phyloP scores from a whole-genome alignment of 2,113 vertebrate genomes.

The Athene cunicularia region DNA sequence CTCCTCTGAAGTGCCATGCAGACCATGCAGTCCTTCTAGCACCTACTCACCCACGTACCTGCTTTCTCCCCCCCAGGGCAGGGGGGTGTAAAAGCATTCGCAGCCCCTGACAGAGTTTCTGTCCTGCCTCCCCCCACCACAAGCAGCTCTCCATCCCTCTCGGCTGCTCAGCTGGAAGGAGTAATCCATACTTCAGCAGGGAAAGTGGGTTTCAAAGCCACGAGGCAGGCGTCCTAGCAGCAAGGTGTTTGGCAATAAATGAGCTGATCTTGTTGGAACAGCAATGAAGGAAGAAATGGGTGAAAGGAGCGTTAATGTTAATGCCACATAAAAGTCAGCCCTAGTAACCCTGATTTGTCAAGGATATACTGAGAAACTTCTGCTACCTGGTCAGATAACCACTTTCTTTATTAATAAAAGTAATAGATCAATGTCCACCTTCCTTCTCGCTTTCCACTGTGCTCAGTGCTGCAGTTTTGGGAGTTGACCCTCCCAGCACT shows the following conservation, averaged over 20 bases:
- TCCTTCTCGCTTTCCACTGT: background rate
- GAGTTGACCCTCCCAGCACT: background rate
- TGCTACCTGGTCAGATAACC: background rate
- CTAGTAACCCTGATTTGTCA: background rate
- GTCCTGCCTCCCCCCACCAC: background rate
- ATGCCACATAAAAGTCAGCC: background rate
- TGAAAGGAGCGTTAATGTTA: background rate
- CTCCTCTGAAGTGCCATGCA: background rate
- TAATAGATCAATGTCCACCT: background rate
- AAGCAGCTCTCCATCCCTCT: background rate
- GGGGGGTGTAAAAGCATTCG: background rate
- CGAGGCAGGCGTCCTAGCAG: rapidly evolving
- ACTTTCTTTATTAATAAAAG: background rate
- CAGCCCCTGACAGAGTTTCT: background rate
- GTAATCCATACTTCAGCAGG: background rate
- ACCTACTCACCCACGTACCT: too few species aligned
- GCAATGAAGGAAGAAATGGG: background rate
- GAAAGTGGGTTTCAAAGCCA: background rate
- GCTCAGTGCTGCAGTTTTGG: background rate
- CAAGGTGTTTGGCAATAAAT: background rate
- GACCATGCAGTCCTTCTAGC: too few species aligned
- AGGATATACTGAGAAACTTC: background rate
- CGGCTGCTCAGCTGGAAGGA: background rate
- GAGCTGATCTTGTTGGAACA: background rate
- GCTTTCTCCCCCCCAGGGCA: too few species aligned